Conservation (phyloP, 2,797 vertebrate genomes). For the Cacajao melanocephalus region DNA sequence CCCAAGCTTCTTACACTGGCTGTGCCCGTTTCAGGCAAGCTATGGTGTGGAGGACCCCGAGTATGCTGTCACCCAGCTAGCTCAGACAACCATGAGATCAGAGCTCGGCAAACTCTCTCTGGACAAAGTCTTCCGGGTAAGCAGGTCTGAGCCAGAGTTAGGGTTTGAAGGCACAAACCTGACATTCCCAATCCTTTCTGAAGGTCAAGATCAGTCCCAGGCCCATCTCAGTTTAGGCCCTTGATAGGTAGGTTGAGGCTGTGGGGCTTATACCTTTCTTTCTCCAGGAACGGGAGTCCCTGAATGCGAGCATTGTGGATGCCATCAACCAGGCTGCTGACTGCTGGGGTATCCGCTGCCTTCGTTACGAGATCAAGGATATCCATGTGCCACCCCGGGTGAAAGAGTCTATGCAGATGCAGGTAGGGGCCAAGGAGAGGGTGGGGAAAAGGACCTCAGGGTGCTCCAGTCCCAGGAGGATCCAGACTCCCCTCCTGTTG, state of each 20-base stretch:
- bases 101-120: constrained; percentile 97
- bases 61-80: constrained; percentile 97
- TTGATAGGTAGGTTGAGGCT: background rate
- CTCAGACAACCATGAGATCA: constrained; percentile 98
- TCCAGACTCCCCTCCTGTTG: background rate
- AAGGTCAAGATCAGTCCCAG: background rate
- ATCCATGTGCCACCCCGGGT: constrained; percentile 96
- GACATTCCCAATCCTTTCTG: background rate
- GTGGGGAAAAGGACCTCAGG: background rate
- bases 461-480: background rate
- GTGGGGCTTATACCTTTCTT: background rate
- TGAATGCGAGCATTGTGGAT: constrained; percentile 95
- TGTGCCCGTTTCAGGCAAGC: constrained; percentile 89
- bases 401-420: constrained; percentile 99
- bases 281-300: constrained; percentile 92
- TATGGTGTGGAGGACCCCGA: constrained; percentile 98
- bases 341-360: constrained; percentile 96
- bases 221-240: background rate
- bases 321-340: constrained; percentile 96
- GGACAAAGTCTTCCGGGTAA: constrained; percentile 98
- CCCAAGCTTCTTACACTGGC: background rate
- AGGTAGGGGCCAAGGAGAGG: constrained; percentile 85
- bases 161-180: background rate
- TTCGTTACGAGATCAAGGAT: constrained; percentile 98
- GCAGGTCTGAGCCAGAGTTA: constrained; percentile 2